phyloP scores from a whole-genome alignment of 1,140 invertebrate species.

The Spodoptera frugiperda region DNA sequence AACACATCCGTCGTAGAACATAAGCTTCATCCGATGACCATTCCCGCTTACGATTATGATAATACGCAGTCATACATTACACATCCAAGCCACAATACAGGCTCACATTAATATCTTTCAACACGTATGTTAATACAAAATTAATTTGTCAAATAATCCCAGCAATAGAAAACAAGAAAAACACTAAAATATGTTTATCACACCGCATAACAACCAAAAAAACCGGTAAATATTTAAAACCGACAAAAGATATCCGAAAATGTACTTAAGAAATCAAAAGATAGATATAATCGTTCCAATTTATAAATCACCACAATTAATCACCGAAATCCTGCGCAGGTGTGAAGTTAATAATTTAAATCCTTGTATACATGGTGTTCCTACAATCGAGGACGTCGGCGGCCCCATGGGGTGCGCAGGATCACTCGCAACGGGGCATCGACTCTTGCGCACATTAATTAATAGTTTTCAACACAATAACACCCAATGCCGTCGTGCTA shows the following conservation, averaged over 20 bases:
- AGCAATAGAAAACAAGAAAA: no score
- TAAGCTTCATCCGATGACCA: no score
- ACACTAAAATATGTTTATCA: no score
- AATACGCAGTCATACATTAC: no score
- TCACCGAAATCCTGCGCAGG: conserved; percentile 22
- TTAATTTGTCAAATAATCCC: no score
- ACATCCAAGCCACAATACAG: no score
- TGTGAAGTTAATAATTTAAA: conserved; percentile 25
- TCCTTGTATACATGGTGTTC: conserved; percentile 27
- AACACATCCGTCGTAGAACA: no score
- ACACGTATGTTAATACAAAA: no score
- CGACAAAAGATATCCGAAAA: neutral
- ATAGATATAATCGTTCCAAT: neutral
- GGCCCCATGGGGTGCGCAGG: conserved; percentile 62
- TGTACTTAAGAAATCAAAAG: neutral
- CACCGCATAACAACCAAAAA: no score
- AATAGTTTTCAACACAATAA: conserved; percentile 62
- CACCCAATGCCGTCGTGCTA: conserved; percentile 52
- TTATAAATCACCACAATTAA: conserved; percentile 19
- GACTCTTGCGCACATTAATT: conserved; percentile 61
- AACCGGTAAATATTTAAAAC: neutral
- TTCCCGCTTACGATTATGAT: no score
- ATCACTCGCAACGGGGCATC: conserved; percentile 58
- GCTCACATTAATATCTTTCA: no score
- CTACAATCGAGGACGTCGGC: conserved; percentile 52